A percentile compares a stretch with the other conserved stretches of the same genome.
phyloP scores from a whole-genome alignment of 2,113 vertebrate species.

The Silurus glanis region DNA sequence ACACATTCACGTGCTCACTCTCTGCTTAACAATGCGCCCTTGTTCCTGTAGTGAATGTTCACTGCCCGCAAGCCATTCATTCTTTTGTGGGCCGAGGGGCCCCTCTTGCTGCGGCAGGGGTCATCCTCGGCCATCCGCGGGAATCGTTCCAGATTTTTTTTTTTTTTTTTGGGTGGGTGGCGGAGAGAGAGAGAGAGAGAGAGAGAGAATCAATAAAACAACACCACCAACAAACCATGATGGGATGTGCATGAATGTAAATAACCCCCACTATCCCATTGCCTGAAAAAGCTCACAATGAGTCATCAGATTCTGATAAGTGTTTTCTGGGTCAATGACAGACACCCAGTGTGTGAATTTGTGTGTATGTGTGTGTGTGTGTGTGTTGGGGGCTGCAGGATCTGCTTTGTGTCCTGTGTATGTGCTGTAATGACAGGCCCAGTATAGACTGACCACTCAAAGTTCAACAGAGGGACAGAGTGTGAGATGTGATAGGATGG shows the following conservation, averaged over 20 bases:
- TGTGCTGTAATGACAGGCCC: constrained; percentile 48
- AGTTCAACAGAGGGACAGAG: constrained; percentile 46
- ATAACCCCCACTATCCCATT: constrained; percentile 48
- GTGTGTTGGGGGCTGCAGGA: constrained; percentile 3
- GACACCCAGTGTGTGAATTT: background rate
- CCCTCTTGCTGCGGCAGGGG: constrained; percentile 62
- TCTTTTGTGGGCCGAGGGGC: constrained; percentile 71
- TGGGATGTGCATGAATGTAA: constrained; percentile 52
- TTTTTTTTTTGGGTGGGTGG: constrained; percentile 17
- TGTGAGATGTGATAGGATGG: background rate
- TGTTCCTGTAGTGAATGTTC: constrained; percentile 75
- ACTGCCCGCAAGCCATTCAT: constrained; percentile 74
- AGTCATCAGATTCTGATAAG: constrained; percentile 43
- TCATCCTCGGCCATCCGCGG: constrained; percentile 73
- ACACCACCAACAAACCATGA: constrained; percentile 46
- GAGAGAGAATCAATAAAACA: constrained; percentile 43
- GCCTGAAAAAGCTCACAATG: constrained; percentile 50
- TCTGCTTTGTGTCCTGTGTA: constrained; percentile 42
- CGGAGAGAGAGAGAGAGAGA: constrained; percentile 30
- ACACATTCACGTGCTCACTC: constrained; percentile 32
- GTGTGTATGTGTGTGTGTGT: background rate
- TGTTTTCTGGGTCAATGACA: constrained; percentile 48
- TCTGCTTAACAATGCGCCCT: constrained; percentile 71
- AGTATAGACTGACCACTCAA: constrained; percentile 36
- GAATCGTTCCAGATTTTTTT: constrained; percentile 66